Evolutionary conservation across 2,888 invertebrate species (phyloP).

Genomic region (Ophioninae sp.): DNA sequence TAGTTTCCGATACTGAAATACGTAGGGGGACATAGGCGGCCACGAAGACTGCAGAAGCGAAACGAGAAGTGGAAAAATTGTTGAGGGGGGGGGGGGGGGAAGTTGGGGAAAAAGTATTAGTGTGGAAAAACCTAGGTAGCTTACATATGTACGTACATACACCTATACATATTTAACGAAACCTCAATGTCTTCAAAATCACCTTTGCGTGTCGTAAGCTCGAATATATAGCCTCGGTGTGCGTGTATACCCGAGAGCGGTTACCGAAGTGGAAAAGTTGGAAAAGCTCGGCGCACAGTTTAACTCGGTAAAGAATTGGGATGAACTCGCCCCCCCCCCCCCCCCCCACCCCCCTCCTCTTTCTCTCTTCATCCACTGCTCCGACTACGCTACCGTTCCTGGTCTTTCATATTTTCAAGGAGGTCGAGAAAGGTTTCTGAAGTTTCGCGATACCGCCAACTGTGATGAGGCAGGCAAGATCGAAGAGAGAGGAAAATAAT

Average conservation of each 20-base stretch:
- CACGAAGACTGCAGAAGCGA: constrained; percentile 60
- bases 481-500: constrained; percentile 37
- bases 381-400: not conserved
- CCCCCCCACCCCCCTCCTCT: not conserved
- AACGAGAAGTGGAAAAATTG: constrained; percentile 49
- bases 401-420: constrained; percentile 37
- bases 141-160: not conserved
- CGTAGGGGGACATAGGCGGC: constrained; percentile 55
- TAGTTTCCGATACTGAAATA: constrained; percentile 58
- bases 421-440: constrained; percentile 65
- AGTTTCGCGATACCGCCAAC: constrained; percentile 67
- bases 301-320: constrained; percentile 69
- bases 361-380: constrained; percentile 44
- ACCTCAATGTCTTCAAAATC: not conserved
- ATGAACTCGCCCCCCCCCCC: constrained; percentile 15
- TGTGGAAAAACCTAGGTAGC: constrained; percentile 39
- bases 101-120: constrained; percentile 50
- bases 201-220: not conserved
- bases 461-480: constrained; percentile 57
- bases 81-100: constrained; percentile 56
- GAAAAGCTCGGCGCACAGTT: constrained; percentile 67
- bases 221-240: not conserved
- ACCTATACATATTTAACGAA: not conserved
- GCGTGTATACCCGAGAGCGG: constrained; percentile 36
- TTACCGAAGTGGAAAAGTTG: constrained; percentile 72